Conservation (phyloP, 2,888 invertebrate species). For the Trissonchulus latispiculum region DNA sequence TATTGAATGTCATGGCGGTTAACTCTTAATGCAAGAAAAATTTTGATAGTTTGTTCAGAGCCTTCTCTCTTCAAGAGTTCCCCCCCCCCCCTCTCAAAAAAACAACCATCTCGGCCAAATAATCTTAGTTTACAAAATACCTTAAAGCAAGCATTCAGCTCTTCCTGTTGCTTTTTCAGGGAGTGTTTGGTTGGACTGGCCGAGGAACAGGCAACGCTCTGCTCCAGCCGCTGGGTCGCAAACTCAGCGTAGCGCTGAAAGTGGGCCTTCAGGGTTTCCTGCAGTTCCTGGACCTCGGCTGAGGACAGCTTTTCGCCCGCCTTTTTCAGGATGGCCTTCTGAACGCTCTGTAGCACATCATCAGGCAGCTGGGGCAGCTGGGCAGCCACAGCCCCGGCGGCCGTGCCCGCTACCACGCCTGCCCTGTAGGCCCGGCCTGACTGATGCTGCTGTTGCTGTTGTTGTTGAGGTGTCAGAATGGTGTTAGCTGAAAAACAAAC, state of each 20-base stretch:
- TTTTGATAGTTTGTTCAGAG: too few species aligned
- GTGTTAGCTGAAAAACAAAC: too few species aligned
- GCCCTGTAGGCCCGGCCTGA: slow-evolving; percentile 24
- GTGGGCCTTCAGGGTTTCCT: slow-evolving; percentile 33
- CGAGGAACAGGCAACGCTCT: slow-evolving; percentile 3
- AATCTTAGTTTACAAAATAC: too few species aligned
- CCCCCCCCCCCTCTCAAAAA: too few species aligned
- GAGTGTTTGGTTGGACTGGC: neutral
- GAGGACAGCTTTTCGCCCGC: slow-evolving; percentile 24
- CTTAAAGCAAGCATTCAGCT: slow-evolving; percentile 12
- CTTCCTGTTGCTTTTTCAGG: slow-evolving; percentile 13
- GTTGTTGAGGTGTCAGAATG: too few species aligned
- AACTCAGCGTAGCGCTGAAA: slow-evolving; percentile 16
- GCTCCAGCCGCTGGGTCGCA: slow-evolving; percentile 6
- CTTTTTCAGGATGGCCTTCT: slow-evolving; percentile 24
- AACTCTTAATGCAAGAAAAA: too few species aligned
- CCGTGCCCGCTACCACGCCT: slow-evolving; percentile 25
- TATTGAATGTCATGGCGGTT: too few species aligned
- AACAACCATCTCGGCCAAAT: too few species aligned
- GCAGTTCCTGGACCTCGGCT: slow-evolving; percentile 27
- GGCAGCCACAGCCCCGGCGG: slow-evolving; percentile 12
- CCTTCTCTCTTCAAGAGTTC: too few species aligned
- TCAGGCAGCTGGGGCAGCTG: neutral
- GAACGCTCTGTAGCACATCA: slow-evolving; percentile 15
- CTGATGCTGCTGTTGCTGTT: slow-evolving; percentile 35